phyloP scores from a whole-genome alignment of 2,113 vertebrate genomes.

The Tachysurus vachellii region DNA sequence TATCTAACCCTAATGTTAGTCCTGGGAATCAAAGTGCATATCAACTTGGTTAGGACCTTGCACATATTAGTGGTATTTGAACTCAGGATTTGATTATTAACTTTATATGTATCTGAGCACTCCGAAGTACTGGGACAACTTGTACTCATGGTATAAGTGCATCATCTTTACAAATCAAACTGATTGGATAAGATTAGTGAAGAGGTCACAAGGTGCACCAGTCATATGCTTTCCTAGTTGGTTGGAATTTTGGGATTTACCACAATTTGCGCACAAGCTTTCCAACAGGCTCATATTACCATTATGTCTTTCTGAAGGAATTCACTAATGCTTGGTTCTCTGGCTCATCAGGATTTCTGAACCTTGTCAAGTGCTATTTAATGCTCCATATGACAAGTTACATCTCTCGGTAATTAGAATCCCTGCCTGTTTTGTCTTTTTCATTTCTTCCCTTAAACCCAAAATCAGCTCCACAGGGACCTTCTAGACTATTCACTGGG shows the following conservation, averaged over 20 bases:
- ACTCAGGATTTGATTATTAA: background rate
- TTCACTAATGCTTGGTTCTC: slow-evolving; percentile 12
- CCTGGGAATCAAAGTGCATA: background rate
- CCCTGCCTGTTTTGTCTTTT: background rate
- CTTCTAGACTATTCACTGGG: background rate
- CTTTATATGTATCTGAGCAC: background rate
- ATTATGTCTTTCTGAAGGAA: slow-evolving; percentile 12
- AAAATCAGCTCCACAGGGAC: background rate
- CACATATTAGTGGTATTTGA: background rate
- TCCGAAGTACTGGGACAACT: background rate
- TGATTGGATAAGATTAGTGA: background rate
- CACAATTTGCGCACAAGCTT: slow-evolving; percentile 13
- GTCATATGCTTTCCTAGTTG: background rate
- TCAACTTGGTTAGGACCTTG: background rate
- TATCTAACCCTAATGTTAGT: background rate
- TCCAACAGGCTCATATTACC: background rate
- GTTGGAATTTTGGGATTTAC: background rate
- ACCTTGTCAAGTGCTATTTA: slow-evolving; percentile 1
- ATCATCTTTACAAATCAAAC: background rate
- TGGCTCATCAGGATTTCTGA: slow-evolving; percentile 7
- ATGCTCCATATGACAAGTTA: background rate
- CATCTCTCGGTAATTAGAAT: background rate
- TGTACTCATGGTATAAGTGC: background rate
- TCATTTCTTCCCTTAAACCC: background rate
- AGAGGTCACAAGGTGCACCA: background rate